Conservation (phyloP, 2,113 vertebrate species). For the Oreotragus oreotragus region DNA sequence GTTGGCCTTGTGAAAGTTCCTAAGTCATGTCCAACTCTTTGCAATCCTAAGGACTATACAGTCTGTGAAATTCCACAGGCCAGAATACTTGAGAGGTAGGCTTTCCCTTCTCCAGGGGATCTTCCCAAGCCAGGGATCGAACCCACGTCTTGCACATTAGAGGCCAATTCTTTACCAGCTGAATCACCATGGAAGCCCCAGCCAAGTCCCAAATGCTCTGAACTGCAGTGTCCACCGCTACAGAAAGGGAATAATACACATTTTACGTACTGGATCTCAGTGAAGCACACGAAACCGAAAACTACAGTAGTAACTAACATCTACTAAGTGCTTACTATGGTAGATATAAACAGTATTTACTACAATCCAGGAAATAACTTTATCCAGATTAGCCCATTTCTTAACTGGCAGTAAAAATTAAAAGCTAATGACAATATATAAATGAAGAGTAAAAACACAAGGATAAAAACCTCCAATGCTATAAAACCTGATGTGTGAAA, state of each 20-base stretch:
- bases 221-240: neutral
- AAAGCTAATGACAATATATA: neutral
- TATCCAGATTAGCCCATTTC: neutral
- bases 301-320: neutral
- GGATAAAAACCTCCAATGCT: neutral
- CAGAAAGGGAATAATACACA: neutral
- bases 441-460: neutral
- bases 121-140: neutral
- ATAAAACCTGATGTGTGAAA: neutral
- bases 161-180: neutral
- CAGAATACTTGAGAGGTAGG: neutral
- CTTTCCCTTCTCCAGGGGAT: neutral
- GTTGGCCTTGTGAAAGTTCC: neutral
- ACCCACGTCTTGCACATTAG: rapidly evolving
- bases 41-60: neutral
- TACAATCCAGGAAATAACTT: neutral
- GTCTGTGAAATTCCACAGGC: neutral
- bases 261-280: neutral
- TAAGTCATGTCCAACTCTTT: neutral
- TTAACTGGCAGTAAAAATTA: neutral
- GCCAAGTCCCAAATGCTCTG: neutral
- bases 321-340: neutral
- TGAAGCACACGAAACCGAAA: neutral
- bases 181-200: neutral
- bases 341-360: neutral